A percentile compares a stretch with the other conserved stretches of the same genome.
Evolutionary conservation across 2,113 vertebrate species (phyloP).

Genomic region (Talpa occidentalis): DNA sequence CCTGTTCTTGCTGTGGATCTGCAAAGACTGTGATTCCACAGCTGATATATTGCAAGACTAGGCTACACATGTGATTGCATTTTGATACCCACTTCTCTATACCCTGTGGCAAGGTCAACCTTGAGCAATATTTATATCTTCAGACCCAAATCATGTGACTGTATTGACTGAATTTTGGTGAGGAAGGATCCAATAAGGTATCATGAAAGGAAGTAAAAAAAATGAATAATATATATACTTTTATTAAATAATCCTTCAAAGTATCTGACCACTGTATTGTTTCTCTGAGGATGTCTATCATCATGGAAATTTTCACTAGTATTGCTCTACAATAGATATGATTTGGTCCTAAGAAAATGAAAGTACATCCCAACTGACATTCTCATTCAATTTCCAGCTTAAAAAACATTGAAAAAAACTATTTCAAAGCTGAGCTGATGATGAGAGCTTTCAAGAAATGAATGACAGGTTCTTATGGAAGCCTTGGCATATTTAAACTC

Average conservation of each 20-base stretch:
- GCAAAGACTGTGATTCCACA: background rate
- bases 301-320: background rate
- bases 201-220: background rate
- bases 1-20: background rate
- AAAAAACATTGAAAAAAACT: background rate
- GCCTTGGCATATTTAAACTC: conserved; percentile 59
- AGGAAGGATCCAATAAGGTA: background rate
- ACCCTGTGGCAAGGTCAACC: background rate
- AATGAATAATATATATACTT: background rate
- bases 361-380: background rate
- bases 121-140: background rate
- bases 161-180: background rate
- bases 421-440: background rate
- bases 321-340: background rate
- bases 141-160: background rate
- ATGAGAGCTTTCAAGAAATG: background rate
- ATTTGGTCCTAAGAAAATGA: background rate
- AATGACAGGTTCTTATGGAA: conserved; percentile 48
- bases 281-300: background rate
- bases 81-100: background rate
- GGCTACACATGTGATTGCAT: background rate
- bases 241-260: background rate
- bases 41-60: background rate
- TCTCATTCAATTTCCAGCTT: background rate
- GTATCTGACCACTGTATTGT: background rate